Percentiles rank a stretch among this genome's conserved stretches.
These are phyloP conservation scores for Petrocephalus zakoni DNA, from an alignment of 2,113 vertebrate genomes.

Conservation along the genomic window DNA sequence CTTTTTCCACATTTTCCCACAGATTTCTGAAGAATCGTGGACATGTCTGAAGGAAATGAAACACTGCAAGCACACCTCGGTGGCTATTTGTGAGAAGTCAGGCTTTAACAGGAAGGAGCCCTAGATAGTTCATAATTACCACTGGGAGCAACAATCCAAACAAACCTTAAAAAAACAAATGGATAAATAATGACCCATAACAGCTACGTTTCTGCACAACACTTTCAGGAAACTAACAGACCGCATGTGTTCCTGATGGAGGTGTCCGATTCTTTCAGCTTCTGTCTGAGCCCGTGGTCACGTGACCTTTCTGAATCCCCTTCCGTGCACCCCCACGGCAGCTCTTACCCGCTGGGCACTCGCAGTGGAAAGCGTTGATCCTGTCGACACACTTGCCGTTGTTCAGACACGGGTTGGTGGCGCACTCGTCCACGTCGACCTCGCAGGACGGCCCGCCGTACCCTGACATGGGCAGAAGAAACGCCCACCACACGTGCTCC, in stretches of 20 bases:
- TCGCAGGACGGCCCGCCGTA: slow-evolving; percentile 90
- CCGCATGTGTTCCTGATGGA: neutral
- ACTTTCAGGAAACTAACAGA: neutral
- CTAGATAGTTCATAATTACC: neutral
- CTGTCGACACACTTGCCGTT: slow-evolving; percentile 86
- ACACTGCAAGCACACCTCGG: neutral
- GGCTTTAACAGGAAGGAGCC: neutral
- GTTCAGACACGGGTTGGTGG: slow-evolving; percentile 87
- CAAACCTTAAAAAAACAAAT: neutral
- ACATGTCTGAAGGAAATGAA: neutral
- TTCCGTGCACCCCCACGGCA: neutral
- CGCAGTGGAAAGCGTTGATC: slow-evolving; percentile 89
- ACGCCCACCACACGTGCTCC: neutral
- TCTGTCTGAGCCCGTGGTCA: neutral
- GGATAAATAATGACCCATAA: neutral
- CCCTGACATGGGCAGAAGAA: slow-evolving; percentile 55
- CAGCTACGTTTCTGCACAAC: neutral
- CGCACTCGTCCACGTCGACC: slow-evolving; percentile 84
- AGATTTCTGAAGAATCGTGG: neutral
- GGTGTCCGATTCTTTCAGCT: neutral
- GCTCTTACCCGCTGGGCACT: slow-evolving; percentile 79
- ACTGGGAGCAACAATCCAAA: neutral
- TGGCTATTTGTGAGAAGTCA: neutral
- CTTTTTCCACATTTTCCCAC: slow-evolving; percentile 13
- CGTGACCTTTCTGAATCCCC: neutral